Conservation (phyloP, 1,140 invertebrate genomes). For the Trinorchestia longiramus region DNA sequence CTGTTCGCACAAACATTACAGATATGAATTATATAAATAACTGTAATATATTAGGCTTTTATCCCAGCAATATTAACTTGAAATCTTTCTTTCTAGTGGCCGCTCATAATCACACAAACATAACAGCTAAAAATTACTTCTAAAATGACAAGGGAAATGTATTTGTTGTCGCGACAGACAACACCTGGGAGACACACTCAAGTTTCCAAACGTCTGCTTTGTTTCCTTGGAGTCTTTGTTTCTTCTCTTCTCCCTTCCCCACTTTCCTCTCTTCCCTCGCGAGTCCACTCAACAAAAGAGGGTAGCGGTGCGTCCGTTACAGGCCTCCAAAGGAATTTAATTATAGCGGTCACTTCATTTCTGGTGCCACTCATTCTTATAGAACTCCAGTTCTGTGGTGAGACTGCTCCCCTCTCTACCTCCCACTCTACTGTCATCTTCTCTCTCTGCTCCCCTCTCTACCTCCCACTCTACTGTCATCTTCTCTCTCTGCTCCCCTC, state of each 20-base stretch:
- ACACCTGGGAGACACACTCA: not conserved
- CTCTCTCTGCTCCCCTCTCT: too few species aligned
- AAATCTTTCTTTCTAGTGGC: not conserved
- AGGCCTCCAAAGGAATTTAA: slow-evolving; percentile 40
- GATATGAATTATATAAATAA: too few species aligned
- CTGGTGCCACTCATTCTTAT: not conserved
- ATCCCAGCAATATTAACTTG: not conserved
- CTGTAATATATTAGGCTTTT: not conserved
- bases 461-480: too few species aligned
- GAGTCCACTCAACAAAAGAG: slow-evolving; percentile 33
- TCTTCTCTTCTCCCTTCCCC: not conserved
- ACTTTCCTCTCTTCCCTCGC: not conserved
- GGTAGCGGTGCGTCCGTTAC: slow-evolving; percentile 19
- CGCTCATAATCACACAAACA: not conserved
- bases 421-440: too few species aligned
- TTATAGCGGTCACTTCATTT: slow-evolving; percentile 44
- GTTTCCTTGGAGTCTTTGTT: not conserved
- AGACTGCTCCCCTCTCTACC: not conserved
- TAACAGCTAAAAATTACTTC: not conserved
- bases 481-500: too few species aligned
- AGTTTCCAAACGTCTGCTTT: not conserved
- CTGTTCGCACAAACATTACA: too few species aligned
- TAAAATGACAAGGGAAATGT: not conserved
- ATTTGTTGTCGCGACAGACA: not conserved
- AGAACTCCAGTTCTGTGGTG: not conserved